Conservation (phyloP, 2,797 vertebrate species). For the Avahi laniger region DNA sequence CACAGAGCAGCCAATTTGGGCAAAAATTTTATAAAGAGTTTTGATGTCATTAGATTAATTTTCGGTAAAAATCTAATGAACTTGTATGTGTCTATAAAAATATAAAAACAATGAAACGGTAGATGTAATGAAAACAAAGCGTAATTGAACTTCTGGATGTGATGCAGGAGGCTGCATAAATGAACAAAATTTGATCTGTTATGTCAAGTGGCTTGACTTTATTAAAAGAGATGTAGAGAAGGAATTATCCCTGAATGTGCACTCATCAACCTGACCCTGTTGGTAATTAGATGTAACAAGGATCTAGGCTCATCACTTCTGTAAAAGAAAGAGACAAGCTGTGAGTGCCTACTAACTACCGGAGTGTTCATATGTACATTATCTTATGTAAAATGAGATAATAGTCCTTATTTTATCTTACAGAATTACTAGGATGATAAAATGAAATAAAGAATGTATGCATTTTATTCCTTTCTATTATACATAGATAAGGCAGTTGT, state of each 20-base stretch:
- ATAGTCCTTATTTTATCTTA: not conserved
- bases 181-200: not conserved
- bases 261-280: not conserved
- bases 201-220: not conserved
- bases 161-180: not conserved
- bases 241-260: not conserved
- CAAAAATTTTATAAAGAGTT: not conserved
- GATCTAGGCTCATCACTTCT: not conserved
- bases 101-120: constrained; percentile 10
- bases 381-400: not conserved
- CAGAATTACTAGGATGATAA: not conserved
- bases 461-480: not conserved
- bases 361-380: not conserved
- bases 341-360: not conserved
- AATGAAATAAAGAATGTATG: not conserved
- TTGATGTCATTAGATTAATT: not conserved
- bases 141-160: not conserved
- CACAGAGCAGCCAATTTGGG: not conserved
- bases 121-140: not conserved
- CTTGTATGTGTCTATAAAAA: not conserved
- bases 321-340: constrained; percentile 2
- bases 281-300: not conserved
- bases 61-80: not conserved
- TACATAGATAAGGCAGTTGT: not conserved
- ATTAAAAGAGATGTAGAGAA: not conserved